Percentiles rank a stretch among this genome's conserved stretches.
Evolutionary conservation across 2,888 invertebrate genomes (phyloP).

Genomic region (Chymomyza amoena): DNA sequence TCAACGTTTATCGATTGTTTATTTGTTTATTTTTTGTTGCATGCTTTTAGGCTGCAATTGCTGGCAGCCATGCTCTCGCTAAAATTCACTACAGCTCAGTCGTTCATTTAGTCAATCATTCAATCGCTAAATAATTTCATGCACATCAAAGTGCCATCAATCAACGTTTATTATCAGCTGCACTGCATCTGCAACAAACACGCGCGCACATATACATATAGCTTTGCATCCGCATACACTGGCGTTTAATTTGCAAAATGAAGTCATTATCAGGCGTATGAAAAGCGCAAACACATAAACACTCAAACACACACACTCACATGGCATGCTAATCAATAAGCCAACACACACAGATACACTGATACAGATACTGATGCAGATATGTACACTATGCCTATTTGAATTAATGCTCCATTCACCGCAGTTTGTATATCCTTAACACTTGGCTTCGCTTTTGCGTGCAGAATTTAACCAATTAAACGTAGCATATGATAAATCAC

Average conservation of each 20-base stretch:
- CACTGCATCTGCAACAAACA: neutral
- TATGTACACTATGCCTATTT: slow-evolving; percentile 13
- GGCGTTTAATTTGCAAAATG: slow-evolving; percentile 53
- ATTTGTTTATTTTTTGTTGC: slow-evolving; percentile 29
- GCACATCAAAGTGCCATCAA: slow-evolving; percentile 59
- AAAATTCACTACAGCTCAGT: slow-evolving; percentile 7
- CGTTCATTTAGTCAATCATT: slow-evolving; percentile 24
- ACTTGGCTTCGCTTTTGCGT: slow-evolving; percentile 8
- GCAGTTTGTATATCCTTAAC: slow-evolving; percentile 7
- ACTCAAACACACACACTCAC: slow-evolving; percentile 3
- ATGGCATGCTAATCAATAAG: slow-evolving; percentile 40
- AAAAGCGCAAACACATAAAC: slow-evolving; percentile 49
- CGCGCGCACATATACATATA: neutral
- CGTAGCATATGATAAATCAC: slow-evolving; percentile 62
- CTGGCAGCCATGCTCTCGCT: slow-evolving; percentile 9
- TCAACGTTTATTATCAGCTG: slow-evolving; percentile 55
- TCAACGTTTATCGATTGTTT: neutral
- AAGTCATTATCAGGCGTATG: slow-evolving; percentile 56
- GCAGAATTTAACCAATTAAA: slow-evolving; percentile 44
- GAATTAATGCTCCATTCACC: slow-evolving; percentile 19
- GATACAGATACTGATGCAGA: slow-evolving; percentile 10
- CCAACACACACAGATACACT: slow-evolving; percentile 1
- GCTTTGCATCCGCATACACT: neutral
- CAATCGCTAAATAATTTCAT: slow-evolving; percentile 30
- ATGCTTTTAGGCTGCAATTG: slow-evolving; percentile 32